Conservation (phyloP, 2,888 invertebrate genomes). For the Apotomis capreana region DNA sequence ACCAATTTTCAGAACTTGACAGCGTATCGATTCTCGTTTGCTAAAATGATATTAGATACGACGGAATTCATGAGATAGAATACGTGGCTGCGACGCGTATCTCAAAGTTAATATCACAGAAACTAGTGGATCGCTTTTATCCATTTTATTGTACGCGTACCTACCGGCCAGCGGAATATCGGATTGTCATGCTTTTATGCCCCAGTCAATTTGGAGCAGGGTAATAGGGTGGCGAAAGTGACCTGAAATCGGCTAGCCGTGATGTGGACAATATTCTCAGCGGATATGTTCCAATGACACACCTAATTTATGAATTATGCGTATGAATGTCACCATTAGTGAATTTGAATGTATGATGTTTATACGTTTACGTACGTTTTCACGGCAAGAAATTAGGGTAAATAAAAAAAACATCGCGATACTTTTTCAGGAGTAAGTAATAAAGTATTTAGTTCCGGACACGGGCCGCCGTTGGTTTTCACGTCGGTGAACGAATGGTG, state of each 20-base stretch:
- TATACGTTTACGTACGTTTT: too few species aligned
- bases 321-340: conserved; percentile 3
- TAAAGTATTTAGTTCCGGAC: conserved; percentile 8
- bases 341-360: conserved; percentile 1
- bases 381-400: too few species aligned
- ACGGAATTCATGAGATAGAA: not conserved
- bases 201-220: conserved; percentile 23
- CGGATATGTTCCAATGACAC: conserved; percentile 7
- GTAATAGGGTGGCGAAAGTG: conserved; percentile 27
- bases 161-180: conserved; percentile 1
- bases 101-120: conserved; percentile 1
- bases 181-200: conserved; percentile 18
- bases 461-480: conserved; percentile 41
- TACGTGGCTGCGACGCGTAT: not conserved
- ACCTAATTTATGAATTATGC: conserved; percentile 13
- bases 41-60: conserved; percentile 18
- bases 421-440: not conserved
- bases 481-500: conserved; percentile 50
- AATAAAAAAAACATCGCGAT: not conserved
- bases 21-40: conserved; percentile 24
- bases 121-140: not conserved
- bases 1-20: conserved; percentile 34
- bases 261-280: conserved; percentile 16
- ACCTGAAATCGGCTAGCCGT: conserved; percentile 26
- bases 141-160: not conserved